A percentile compares a stretch with the other conserved stretches of the same genome.
Evolutionary conservation across 2,888 invertebrate genomes (phyloP).

Genomic region (Tenthredo scrophulariae): DNA sequence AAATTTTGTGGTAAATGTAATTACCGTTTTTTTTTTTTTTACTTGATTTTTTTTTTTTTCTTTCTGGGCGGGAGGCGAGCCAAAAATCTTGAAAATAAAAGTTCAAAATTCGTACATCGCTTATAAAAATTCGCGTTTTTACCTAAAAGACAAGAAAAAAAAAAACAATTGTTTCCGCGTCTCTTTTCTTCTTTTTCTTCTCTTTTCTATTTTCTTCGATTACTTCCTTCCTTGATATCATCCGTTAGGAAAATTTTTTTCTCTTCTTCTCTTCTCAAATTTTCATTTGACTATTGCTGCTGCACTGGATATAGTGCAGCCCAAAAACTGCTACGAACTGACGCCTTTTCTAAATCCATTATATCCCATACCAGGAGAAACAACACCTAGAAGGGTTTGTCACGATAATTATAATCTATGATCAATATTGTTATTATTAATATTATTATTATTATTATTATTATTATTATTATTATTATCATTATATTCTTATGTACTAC

Average conservation of each 20-base stretch:
- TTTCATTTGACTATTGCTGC: background rate
- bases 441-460: background rate
- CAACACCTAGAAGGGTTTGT: conserved; percentile 2
- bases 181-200: background rate
- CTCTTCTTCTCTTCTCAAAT: background rate
- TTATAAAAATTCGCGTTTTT: background rate
- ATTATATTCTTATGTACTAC: too few relatives aligned
- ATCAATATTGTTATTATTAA: background rate
- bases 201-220: background rate
- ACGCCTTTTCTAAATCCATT: background rate
- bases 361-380: background rate
- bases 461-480: too few relatives aligned
- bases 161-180: background rate
- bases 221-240: too few relatives aligned
- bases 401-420: background rate
- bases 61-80: too few relatives aligned
- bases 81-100: background rate
- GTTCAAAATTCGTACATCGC: background rate
- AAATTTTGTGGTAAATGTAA: background rate
- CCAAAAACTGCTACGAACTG: background rate
- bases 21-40: background rate
- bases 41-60: background rate
- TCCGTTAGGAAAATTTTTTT: background rate
- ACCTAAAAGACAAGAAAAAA: background rate
- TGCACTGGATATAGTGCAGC: background rate